A percentile compares a stretch with the other conserved stretches of the same genome.
These are phyloP conservation scores for Rousettus madagascariensis DNA, from an alignment of 2,797 vertebrate genomes.

Conservation along the genomic window DNA sequence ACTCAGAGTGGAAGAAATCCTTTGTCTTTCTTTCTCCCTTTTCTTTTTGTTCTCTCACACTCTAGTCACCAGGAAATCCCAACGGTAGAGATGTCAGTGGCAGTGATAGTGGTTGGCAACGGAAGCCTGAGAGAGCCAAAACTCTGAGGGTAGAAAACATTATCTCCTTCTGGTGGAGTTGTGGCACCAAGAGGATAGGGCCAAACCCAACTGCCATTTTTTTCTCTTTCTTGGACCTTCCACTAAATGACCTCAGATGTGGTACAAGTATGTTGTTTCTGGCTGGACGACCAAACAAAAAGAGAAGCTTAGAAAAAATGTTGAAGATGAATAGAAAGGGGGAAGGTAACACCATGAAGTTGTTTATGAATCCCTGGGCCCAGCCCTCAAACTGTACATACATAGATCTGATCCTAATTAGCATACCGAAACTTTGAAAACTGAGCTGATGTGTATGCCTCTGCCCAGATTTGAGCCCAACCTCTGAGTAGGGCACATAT, in stretches of 20 bases:
- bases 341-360: background rate
- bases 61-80: background rate
- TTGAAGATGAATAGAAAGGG: background rate
- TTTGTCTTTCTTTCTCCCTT: background rate
- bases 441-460: background rate
- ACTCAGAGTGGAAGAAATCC: background rate
- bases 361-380: background rate
- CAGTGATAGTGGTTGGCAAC: background rate
- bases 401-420: background rate
- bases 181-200: background rate
- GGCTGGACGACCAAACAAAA: background rate
- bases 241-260: background rate
- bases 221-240: background rate
- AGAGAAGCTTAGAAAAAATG: background rate
- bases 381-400: background rate
- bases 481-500: too few species aligned
- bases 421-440: background rate
- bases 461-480: too few species aligned
- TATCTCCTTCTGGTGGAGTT: background rate
- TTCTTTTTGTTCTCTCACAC: background rate
- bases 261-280: background rate
- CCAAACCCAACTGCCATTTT: background rate
- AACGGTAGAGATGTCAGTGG: background rate
- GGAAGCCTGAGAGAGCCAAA: background rate
- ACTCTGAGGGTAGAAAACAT: background rate